Conservation (phyloP, 2,888 invertebrate species). For the Unio delphinus region DNA sequence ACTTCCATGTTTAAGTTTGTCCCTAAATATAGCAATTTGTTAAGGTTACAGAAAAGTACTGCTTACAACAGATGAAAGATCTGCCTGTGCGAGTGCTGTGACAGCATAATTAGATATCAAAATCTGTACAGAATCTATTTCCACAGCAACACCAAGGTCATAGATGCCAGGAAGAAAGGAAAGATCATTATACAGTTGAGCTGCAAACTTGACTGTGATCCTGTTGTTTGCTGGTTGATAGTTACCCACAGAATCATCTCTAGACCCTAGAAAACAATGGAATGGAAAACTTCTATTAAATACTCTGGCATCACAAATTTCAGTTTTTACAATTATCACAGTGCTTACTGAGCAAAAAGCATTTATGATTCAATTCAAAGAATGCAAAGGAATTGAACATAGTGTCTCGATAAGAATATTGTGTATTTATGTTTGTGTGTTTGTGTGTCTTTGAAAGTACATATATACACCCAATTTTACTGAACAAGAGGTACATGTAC, state of each 20-base stretch:
- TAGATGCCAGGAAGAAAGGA: conserved; percentile 14
- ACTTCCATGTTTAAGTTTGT: background rate
- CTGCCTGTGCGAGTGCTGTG: conserved; percentile 17
- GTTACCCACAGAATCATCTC: conserved; percentile 17
- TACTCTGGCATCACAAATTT: no score
- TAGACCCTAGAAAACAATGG: conserved; percentile 34
- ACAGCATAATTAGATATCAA: conserved; percentile 54
- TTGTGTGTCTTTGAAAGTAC: no score
- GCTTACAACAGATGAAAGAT: conserved; percentile 27
- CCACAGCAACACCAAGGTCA: conserved; percentile 56
- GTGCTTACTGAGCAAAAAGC: no score
- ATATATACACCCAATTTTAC: no score
- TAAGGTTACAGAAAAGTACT: background rate
- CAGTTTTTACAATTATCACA: no score
- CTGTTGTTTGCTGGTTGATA: conserved; percentile 28
- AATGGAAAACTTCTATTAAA: no score
- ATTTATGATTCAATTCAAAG: no score
- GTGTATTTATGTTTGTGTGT: no score
- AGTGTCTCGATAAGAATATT: no score
- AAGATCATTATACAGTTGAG: conserved; percentile 43
- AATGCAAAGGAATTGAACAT: no score
- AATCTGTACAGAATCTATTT: conserved; percentile 53
- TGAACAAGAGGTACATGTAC: no score
- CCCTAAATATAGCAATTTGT: background rate
- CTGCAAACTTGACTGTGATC: conserved; percentile 47